Conservation (phyloP, 2,888 invertebrate genomes). For the Galerucella calmariensis region DNA sequence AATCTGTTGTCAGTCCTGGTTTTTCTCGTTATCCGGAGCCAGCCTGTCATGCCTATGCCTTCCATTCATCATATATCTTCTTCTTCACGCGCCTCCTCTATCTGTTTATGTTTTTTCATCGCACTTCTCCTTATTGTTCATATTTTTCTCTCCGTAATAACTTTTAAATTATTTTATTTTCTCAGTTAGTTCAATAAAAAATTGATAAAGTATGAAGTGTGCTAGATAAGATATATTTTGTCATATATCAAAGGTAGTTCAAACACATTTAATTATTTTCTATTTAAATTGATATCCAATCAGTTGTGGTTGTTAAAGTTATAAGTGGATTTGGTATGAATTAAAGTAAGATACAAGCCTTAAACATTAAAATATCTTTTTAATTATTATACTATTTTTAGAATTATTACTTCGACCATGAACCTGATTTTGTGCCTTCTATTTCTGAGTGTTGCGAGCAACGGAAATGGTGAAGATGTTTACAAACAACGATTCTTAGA, state of each 20-base stretch:
- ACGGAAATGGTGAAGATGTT: constrained; percentile 17
- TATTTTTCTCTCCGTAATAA: too few species aligned
- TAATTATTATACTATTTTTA: background rate
- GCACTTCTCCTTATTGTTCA: too few species aligned
- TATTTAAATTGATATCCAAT: background rate
- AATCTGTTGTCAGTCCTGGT: too few species aligned
- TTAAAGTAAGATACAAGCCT: background rate
- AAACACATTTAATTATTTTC: background rate
- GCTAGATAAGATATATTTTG: background rate
- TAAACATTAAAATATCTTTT: background rate
- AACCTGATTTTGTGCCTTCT: background rate
- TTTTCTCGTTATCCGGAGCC: too few species aligned
- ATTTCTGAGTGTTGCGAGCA: background rate
- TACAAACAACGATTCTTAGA: constrained; percentile 41
- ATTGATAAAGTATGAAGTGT: too few species aligned
- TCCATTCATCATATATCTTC: too few species aligned
- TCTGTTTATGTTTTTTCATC: too few species aligned
- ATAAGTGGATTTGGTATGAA: background rate
- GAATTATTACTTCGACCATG: background rate
- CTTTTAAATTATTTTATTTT: too few species aligned
- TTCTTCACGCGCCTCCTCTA: too few species aligned
- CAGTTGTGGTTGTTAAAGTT: background rate
- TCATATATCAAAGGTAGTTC: background rate
- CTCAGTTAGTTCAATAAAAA: too few species aligned
- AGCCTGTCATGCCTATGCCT: too few species aligned